phyloP scores from a whole-genome alignment of 2,888 invertebrate species.

The Pachymerium ferrugineum region DNA sequence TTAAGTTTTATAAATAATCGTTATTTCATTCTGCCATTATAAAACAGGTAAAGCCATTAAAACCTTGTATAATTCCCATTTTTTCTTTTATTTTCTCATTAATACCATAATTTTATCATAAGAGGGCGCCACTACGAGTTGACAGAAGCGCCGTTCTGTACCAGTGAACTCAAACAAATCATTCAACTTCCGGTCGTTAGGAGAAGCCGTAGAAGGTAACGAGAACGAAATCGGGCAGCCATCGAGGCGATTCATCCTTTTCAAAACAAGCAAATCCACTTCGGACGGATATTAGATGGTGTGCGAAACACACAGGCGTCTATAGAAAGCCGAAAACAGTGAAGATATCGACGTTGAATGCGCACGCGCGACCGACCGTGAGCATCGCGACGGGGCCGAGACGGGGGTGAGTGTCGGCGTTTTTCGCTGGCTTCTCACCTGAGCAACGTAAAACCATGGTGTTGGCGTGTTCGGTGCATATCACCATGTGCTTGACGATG shows the following conservation, averaged over 20 bases:
- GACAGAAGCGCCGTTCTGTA: background rate
- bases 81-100: background rate
- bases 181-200: slow-evolving; percentile 1
- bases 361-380: background rate
- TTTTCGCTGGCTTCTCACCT: background rate
- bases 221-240: background rate
- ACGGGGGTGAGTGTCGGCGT: background rate
- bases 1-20: no score
- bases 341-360: background rate
- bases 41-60: no score
- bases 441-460: background rate
- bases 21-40: no score
- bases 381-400: background rate
- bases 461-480: background rate
- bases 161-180: background rate
- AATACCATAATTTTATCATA: no score
- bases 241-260: background rate
- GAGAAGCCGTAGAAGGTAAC: background rate
- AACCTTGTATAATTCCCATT: background rate
- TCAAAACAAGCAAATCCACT: background rate
- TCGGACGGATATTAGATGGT: no score
- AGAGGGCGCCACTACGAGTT: no score
- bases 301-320: no score
- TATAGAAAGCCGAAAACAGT: no score
- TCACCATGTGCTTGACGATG: background rate